Evolutionary conservation across 2,888 invertebrate genomes (phyloP).

Genomic region (Tineola bisselliella): DNA sequence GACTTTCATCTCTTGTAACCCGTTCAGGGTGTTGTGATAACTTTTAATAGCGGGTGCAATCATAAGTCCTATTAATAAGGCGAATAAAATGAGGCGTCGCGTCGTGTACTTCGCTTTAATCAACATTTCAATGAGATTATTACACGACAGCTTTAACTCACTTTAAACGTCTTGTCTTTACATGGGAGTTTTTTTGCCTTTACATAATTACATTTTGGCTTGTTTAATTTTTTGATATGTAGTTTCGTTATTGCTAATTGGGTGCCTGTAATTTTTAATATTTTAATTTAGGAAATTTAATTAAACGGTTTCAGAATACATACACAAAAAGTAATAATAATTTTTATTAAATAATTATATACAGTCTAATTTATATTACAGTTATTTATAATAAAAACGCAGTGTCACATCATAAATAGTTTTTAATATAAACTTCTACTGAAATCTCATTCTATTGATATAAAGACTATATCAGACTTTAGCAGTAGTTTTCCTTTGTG

Average conservation of each 20-base stretch:
- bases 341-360: too few relatives aligned
- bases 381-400: neutral
- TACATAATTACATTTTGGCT: neutral
- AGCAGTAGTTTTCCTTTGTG: neutral
- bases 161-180: neutral
- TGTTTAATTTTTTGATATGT: conserved; percentile 4
- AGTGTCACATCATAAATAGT: neutral
- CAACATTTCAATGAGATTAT: conserved; percentile 40
- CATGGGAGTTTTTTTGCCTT: neutral
- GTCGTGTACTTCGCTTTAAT: conserved; percentile 45
- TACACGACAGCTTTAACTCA: conserved; percentile 2
- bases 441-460: neutral
- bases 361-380: neutral
- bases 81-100: conserved; percentile 34
- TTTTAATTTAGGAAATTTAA: too few relatives aligned
- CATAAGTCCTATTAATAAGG: conserved; percentile 49
- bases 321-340: too few relatives aligned
- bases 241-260: neutral
- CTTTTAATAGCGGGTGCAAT: conserved; percentile 46
- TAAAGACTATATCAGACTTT: conserved; percentile 19
- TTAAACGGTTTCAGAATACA: too few relatives aligned
- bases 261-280: neutral
- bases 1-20: conserved; percentile 32
- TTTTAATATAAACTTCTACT: neutral
- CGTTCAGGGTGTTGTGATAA: conserved; percentile 38